These are phyloP conservation scores for Drosophila melanosoma DNA, from an alignment of 2,888 invertebrate species.

Conservation along the genomic window DNA sequence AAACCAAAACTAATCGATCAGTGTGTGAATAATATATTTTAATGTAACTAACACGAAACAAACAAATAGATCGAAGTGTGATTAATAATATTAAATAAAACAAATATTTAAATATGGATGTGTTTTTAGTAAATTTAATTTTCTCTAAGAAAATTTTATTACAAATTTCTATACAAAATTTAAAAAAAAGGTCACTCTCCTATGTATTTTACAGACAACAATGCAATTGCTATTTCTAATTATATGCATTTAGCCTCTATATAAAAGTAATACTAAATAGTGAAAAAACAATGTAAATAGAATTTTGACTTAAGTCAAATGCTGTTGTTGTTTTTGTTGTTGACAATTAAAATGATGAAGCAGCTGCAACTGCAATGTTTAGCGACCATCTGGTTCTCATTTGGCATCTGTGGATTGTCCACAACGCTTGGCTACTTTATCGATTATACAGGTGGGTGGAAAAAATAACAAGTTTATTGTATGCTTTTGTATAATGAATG, in stretches of 20 bases:
- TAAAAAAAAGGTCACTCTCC: neutral
- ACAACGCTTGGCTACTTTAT: slow-evolving; percentile 54
- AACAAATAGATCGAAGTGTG: neutral
- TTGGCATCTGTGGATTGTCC: slow-evolving; percentile 31
- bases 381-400: slow-evolving; percentile 41
- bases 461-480: neutral
- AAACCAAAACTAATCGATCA: slow-evolving; percentile 73
- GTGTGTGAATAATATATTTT: slow-evolving; percentile 28
- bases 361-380: slow-evolving; percentile 41
- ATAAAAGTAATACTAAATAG: slow-evolving; percentile 5
- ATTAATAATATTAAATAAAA: neutral
- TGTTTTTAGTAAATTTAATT: neutral
- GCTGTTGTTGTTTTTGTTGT: slow-evolving; percentile 10
- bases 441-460: slow-evolving; percentile 72
- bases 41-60: neutral
- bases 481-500: neutral
- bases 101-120: neutral
- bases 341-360: slow-evolving; percentile 20
- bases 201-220: neutral
- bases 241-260: neutral
- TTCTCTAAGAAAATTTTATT: neutral
- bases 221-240: neutral
- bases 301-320: slow-evolving; percentile 22
- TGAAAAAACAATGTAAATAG: slow-evolving; percentile 21
- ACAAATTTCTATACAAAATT: neutral